Evolutionary conservation across 2,113 vertebrate genomes (phyloP).

Genomic region (Salvator merianae): DNA sequence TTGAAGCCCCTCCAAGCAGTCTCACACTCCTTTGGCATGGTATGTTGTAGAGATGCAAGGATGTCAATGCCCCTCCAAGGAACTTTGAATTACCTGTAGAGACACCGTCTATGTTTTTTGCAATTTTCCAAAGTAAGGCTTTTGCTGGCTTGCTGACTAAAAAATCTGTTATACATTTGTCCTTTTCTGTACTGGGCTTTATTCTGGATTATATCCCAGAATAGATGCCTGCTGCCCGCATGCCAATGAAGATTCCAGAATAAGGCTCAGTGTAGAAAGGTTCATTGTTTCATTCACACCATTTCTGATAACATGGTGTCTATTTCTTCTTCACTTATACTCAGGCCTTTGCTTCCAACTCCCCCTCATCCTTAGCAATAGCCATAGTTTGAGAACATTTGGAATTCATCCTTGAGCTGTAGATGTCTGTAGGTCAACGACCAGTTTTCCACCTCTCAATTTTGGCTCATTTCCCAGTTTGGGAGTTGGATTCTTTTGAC

Average conservation of each 20-base stretch:
- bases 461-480: conserved; percentile 42
- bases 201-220: no score
- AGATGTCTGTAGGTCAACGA: conserved; percentile 35
- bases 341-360: neutral
- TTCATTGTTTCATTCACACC: conserved; percentile 2
- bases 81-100: no score
- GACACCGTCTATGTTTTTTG: no score
- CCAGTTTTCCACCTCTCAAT: conserved; percentile 30
- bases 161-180: conserved; percentile 22
- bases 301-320: conserved; percentile 22
- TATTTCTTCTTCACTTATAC: conserved; percentile 19
- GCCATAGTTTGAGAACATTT: conserved; percentile 22
- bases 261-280: no score
- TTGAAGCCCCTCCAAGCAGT: no score
- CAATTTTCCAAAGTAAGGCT: no score
- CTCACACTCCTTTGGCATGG: no score
- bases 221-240: no score
- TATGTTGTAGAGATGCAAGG: no score
- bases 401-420: conserved; percentile 38
- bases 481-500: conserved; percentile 25
- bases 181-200: no score
- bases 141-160: neutral
- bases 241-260: no score
- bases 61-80: no score
- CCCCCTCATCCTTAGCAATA: conserved; percentile 1